These are phyloP conservation scores for Leptinotarsa haldemani DNA, from an alignment of 2,888 invertebrate genomes.

Conservation along the genomic window DNA sequence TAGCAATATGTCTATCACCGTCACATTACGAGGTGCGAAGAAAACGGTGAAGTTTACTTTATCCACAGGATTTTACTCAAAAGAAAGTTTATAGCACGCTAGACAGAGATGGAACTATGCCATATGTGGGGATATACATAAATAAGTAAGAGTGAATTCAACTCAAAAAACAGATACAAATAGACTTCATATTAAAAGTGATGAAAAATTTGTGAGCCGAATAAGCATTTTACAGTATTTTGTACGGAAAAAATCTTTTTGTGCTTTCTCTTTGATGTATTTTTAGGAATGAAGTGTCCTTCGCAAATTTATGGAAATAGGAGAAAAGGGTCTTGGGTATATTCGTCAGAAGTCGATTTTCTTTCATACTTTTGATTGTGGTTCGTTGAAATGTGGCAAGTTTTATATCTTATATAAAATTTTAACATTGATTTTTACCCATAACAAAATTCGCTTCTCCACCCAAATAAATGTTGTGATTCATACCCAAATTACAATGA, in stretches of 20 bases:
- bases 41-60: constrained; percentile 61
- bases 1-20: constrained; percentile 61
- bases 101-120: constrained; percentile 42
- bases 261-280: constrained; percentile 24
- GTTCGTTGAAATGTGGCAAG: no score
- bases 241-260: constrained; percentile 16
- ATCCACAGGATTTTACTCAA: constrained; percentile 53
- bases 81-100: constrained; percentile 45
- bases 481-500: no score
- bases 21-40: constrained; percentile 61
- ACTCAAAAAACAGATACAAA: constrained; percentile 49
- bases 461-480: no score
- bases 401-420: no score
- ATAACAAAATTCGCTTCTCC: no score
- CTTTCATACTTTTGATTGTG: no score
- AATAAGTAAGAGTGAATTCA: constrained; percentile 41
- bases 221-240: constrained; percentile 35
- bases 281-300: not conserved
- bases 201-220: constrained; percentile 55
- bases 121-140: constrained; percentile 47
- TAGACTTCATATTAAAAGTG: constrained; percentile 51
- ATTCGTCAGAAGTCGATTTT: not conserved
- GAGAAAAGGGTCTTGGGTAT: not conserved
- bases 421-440: no score
- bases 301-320: constrained; percentile 11